A percentile compares a stretch with the other conserved stretches of the same genome.
Conservation (phyloP, 2,113 vertebrate species). For the Talpa occidentalis region DNA sequence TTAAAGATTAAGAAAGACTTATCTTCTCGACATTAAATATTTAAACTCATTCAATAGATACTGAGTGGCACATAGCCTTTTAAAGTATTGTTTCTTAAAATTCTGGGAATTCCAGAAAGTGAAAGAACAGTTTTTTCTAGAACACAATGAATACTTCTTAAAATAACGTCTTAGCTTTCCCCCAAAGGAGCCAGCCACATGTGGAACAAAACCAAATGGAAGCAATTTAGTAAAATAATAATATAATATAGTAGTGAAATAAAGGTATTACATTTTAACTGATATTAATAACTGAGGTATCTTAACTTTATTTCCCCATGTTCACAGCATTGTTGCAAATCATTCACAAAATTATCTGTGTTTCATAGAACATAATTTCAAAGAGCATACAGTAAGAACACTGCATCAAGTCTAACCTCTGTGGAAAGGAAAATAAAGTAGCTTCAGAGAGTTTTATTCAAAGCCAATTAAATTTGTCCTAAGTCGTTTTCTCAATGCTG, state of each 20-base stretch:
- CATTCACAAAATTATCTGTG: constrained; percentile 1
- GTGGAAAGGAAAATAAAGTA: neutral
- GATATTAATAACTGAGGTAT: constrained; percentile 49
- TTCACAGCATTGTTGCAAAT: neutral
- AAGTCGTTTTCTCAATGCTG: constrained; percentile 14
- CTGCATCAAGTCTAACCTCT: constrained; percentile 46
- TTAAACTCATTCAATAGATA: neutral
- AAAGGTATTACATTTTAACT: neutral
- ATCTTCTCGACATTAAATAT: neutral
- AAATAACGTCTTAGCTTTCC: neutral
- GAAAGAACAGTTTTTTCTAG: constrained; percentile 21
- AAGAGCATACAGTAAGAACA: neutral
- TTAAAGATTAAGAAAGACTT: constrained; percentile 23
- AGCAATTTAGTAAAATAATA: constrained; percentile 51
- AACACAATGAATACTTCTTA: constrained; percentile 38
- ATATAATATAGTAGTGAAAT: constrained; percentile 24
- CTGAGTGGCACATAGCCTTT: neutral
- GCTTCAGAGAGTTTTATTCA: neutral
- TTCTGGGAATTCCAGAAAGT: constrained; percentile 4
- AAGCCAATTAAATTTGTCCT: neutral
- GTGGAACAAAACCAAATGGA: constrained; percentile 64
- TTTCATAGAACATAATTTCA: neutral
- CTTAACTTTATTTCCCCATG: constrained; percentile 30
- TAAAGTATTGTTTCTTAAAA: constrained; percentile 28
- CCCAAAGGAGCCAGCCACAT: constrained; percentile 10